Evolutionary conservation across 2,797 vertebrate species (phyloP).

Genomic region (Lutjanus campechanus): DNA sequence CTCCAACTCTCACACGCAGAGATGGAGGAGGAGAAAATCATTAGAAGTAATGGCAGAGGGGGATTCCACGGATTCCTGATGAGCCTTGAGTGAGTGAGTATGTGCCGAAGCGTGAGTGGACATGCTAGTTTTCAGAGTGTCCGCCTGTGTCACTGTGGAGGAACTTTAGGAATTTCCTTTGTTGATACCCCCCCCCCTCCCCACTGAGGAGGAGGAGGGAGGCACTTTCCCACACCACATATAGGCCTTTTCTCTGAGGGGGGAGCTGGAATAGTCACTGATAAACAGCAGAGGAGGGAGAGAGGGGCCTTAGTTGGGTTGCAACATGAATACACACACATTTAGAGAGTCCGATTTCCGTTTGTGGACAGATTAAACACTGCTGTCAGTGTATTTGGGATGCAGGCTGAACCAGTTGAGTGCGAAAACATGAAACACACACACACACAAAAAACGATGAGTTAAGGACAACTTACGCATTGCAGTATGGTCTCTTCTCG

Average conservation of each 20-base stretch:
- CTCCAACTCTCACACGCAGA: slow-evolving; percentile 15
- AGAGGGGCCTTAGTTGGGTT: slow-evolving; percentile 70
- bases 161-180: slow-evolving; percentile 86
- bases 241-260: slow-evolving; percentile 64
- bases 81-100: slow-evolving; percentile 52
- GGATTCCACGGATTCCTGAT: slow-evolving; percentile 75
- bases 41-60: slow-evolving; percentile 43
- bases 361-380: slow-evolving; percentile 57
- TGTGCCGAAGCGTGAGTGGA: slow-evolving; percentile 71
- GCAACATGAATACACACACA: slow-evolving; percentile 60
- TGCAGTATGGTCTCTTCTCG: slow-evolving; percentile 98
- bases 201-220: slow-evolving; percentile 38
- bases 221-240: slow-evolving; percentile 79
- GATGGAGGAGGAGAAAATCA: slow-evolving; percentile 32
- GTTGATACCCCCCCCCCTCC: slow-evolving; percentile 64
- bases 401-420: slow-evolving; percentile 18
- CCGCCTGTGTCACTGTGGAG: slow-evolving; percentile 79
- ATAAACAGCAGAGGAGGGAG: slow-evolving; percentile 70
- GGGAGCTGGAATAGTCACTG: slow-evolving; percentile 60
- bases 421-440: slow-evolving; percentile 33
- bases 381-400: slow-evolving; percentile 46
- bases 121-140: slow-evolving; percentile 67
- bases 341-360: slow-evolving; percentile 55
- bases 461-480: slow-evolving; percentile 90
- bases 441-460: slow-evolving; percentile 31